Conservation (phyloP, 2,113 vertebrate genomes). For the Gavialis gangeticus region DNA sequence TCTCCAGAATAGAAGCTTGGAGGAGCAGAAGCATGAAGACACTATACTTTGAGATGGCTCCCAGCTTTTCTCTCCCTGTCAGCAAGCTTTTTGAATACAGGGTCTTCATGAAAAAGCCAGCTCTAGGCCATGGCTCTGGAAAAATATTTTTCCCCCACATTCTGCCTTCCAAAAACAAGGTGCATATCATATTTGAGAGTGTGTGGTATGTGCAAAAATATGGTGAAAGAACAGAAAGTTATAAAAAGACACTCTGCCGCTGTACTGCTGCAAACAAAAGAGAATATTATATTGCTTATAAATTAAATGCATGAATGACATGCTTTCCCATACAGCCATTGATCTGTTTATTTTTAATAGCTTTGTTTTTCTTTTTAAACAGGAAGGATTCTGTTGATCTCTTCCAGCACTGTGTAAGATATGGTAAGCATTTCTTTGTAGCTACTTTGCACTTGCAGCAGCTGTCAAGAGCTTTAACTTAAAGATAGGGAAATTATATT, state of each 20-base stretch:
- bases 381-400: not conserved
- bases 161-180: no score
- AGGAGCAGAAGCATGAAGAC: no score
- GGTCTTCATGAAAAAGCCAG: not conserved
- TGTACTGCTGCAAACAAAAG: not conserved
- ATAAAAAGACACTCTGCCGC: not conserved
- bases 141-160: no score
- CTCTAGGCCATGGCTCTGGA: no score
- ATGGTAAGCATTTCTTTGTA: not conserved
- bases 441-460: not conserved
- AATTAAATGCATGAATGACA: not conserved
- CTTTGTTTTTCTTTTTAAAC: not conserved
- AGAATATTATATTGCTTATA: not conserved
- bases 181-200: no score
- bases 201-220: no score
- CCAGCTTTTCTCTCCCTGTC: no score
- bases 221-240: not conserved
- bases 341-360: not conserved
- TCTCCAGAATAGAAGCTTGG: no score
- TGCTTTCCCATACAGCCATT: not conserved
- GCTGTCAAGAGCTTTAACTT: slow-evolving; percentile 19
- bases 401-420: not conserved
- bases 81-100: no score
- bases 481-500: slow-evolving; percentile 8
- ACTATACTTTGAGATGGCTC: no score